Conservation (phyloP, 2,797 vertebrate species). For the Sebastes iracundus region DNA sequence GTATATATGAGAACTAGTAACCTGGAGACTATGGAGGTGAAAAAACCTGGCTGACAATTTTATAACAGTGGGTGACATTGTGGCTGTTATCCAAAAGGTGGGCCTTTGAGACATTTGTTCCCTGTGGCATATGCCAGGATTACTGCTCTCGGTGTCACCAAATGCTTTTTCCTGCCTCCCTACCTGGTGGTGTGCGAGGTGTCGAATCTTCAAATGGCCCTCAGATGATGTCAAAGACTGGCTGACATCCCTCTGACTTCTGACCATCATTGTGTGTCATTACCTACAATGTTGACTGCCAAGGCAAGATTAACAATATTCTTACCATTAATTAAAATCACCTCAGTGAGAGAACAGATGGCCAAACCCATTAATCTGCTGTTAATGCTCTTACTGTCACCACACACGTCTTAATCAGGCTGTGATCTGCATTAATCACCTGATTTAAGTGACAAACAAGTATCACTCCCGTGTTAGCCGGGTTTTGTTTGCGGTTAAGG, state of each 20-base stretch:
- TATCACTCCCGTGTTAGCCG: conserved; percentile 70
- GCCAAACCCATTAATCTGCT: conserved; percentile 75
- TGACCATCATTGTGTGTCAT: conserved; percentile 43
- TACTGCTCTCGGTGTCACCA: conserved; percentile 71
- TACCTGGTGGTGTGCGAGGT: conserved; percentile 45
- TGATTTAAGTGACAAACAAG: conserved; percentile 83
- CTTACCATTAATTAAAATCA: conserved; percentile 82
- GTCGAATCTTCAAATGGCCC: conserved; percentile 42
- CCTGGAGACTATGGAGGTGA: background rate
- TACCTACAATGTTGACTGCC: conserved; percentile 34
- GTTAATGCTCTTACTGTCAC: conserved; percentile 82
- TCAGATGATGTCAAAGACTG: conserved; percentile 25
- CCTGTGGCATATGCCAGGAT: conserved; percentile 76
- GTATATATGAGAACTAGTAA: background rate
- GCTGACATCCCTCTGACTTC: conserved; percentile 48
- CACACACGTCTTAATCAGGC: conserved; percentile 81
- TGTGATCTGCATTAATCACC: conserved; percentile 83
- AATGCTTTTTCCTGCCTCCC: conserved; percentile 66
- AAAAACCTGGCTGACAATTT: conserved; percentile 15
- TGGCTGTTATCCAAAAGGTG: conserved; percentile 71
- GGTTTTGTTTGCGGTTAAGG: conserved; percentile 60
- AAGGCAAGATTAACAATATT: conserved; percentile 65
- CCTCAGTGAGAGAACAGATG: conserved; percentile 81
- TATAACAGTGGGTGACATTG: conserved; percentile 36
- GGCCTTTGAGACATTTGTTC: conserved; percentile 78